These are phyloP conservation scores for Psittacula derbiana DNA, from an alignment of 2,797 vertebrate genomes.

Conservation along the genomic window DNA sequence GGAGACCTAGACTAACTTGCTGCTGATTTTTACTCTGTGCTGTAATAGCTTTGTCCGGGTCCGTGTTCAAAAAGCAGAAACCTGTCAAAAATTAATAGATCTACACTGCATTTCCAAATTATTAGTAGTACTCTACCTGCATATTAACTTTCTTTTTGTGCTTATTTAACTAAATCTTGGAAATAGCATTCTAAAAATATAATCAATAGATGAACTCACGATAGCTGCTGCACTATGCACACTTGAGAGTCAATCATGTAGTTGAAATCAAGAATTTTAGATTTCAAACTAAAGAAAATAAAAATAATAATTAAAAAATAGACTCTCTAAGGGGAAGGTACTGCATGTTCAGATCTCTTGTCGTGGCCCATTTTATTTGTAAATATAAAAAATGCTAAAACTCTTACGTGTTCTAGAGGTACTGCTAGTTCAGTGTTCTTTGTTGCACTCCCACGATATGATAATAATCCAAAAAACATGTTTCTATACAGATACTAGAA, in stretches of 20 bases:
- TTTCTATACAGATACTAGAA: not conserved
- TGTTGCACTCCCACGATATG: not conserved
- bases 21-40: not conserved
- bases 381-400: not conserved
- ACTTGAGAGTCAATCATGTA: not conserved
- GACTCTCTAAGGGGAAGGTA: not conserved
- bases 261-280: not conserved
- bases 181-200: not conserved
- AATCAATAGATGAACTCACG: not conserved
- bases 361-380: conserved; percentile 6
- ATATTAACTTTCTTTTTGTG: not conserved
- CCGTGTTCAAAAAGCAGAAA: not conserved
- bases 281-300: not conserved
- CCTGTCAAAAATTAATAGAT: not conserved
- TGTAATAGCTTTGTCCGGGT: not conserved
- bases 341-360: not conserved
- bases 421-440: not conserved
- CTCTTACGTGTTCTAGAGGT: not conserved
- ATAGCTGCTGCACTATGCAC: not conserved
- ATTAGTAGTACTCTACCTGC: not conserved
- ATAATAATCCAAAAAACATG: not conserved
- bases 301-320: not conserved
- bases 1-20: not conserved
- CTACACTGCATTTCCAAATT: not conserved
- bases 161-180: not conserved